phyloP scores from a whole-genome alignment of 2,113 vertebrate species.

The Pristiophorus japonicus region DNA sequence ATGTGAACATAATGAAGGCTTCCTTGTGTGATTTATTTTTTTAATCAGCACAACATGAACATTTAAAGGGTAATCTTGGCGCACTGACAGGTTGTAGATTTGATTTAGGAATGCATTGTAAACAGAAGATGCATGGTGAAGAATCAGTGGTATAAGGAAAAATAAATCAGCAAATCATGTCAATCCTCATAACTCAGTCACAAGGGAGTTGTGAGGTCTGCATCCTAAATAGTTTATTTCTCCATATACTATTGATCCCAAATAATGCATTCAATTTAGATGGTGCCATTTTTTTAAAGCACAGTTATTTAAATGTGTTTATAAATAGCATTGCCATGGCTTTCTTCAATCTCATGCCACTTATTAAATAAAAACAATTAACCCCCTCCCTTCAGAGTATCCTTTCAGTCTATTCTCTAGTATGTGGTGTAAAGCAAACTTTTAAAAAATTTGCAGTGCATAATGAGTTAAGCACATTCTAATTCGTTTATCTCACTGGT shows the following conservation, averaged over 20 bases:
- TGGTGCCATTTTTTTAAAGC: neutral
- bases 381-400: neutral
- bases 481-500: neutral
- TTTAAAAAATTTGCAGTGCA: too few relatives aligned
- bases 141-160: neutral
- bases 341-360: neutral
- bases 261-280: neutral
- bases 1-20: neutral
- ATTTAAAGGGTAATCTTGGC: conserved; percentile 45
- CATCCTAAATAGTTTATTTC: neutral
- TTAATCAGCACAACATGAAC: conserved; percentile 60
- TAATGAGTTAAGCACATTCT: too few relatives aligned
- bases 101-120: conserved; percentile 63
- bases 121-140: neutral
- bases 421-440: neutral
- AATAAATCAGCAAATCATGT: neutral
- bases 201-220: neutral
- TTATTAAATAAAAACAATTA: neutral
- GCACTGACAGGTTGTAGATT: conserved; percentile 52
- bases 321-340: neutral
- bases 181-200: neutral
- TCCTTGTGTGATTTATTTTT: conserved; percentile 59
- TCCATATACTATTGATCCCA: neutral
- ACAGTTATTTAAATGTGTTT: too few relatives aligned
- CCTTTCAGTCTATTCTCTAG: neutral